A percentile compares a stretch with the other conserved stretches of the same genome.
Conservation (phyloP, 2,888 invertebrate species). For the Tachina grossa region DNA sequence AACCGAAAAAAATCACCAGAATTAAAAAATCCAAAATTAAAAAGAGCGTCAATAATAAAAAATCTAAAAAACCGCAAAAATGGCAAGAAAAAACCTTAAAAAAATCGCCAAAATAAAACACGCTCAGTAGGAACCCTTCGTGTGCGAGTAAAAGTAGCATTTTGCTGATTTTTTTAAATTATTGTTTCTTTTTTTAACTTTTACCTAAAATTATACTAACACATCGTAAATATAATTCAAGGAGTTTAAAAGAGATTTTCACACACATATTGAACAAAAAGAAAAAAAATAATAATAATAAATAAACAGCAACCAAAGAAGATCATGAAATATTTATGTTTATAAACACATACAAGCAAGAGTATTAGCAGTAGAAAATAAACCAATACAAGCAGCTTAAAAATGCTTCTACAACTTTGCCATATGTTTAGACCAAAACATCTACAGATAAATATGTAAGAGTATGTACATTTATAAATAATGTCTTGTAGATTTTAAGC, state of each 20-base stretch:
- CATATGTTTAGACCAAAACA: background rate
- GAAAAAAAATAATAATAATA: background rate
- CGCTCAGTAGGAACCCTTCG: too few species aligned
- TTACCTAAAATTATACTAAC: constrained; percentile 4
- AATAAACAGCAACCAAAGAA: constrained; percentile 12
- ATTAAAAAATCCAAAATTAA: too few species aligned
- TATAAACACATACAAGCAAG: constrained; percentile 17
- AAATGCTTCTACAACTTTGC: constrained; percentile 10
- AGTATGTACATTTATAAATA: background rate
- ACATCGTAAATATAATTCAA: constrained; percentile 39
- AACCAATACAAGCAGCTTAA: constrained; percentile 35
- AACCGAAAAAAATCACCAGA: too few species aligned
- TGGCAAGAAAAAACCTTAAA: too few species aligned
- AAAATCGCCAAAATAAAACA: too few species aligned
- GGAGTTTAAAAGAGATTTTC: constrained; percentile 44
- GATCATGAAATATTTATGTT: constrained; percentile 41
- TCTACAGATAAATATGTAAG: too few species aligned
- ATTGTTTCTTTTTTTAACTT: background rate
- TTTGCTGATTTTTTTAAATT: background rate
- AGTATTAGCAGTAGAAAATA: constrained; percentile 1
- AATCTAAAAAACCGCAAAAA: too few species aligned
- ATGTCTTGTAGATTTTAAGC: constrained; percentile 34
- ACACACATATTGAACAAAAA: background rate
- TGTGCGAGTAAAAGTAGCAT: background rate
- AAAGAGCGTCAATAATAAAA: too few species aligned